phyloP scores from a whole-genome alignment of 2,797 vertebrate genomes.

The Macropodus opercularis region DNA sequence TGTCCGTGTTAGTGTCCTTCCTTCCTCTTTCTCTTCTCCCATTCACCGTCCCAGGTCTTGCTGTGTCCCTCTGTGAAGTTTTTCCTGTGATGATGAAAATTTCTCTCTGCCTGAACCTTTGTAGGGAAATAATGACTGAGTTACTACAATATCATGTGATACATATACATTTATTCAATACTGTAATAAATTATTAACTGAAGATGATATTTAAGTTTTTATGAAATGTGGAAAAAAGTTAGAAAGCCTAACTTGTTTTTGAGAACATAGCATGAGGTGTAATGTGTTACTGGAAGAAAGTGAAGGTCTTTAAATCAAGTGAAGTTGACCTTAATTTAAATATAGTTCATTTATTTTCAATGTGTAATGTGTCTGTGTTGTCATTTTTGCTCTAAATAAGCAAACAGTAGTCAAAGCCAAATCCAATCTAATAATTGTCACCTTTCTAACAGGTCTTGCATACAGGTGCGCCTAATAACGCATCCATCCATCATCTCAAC shows the following conservation, averaged over 20 bases:
- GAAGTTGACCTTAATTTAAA: constrained; percentile 78
- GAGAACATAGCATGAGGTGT: constrained; percentile 82
- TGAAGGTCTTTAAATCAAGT: constrained; percentile 71
- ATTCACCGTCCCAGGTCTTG: constrained; percentile 54
- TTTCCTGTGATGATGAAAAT: constrained; percentile 75
- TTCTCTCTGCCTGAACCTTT: constrained; percentile 80
- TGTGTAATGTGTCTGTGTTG: constrained; percentile 63
- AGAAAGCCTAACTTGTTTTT: constrained; percentile 64
- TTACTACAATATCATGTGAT: constrained; percentile 74
- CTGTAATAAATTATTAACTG: constrained; percentile 76
- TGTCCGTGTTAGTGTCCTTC: constrained; percentile 66
- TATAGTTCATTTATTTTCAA: constrained; percentile 87
- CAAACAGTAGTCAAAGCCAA: background rate
- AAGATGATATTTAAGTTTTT: constrained; percentile 68
- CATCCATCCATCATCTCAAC: too few species aligned
- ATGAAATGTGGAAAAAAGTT: constrained; percentile 62
- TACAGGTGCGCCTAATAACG: too few species aligned
- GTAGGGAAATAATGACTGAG: constrained; percentile 71
- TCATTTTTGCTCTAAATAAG: constrained; percentile 54
- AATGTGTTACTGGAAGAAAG: constrained; percentile 76
- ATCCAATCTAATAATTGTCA: too few species aligned
- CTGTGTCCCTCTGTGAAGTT: constrained; percentile 72
- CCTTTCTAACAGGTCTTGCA: too few species aligned
- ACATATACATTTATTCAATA: constrained; percentile 76
- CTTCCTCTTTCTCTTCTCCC: background rate